Base-by-base conservation (phyloP, 2,113 vertebrate species). In the Muscicapa adusta region DNA sequence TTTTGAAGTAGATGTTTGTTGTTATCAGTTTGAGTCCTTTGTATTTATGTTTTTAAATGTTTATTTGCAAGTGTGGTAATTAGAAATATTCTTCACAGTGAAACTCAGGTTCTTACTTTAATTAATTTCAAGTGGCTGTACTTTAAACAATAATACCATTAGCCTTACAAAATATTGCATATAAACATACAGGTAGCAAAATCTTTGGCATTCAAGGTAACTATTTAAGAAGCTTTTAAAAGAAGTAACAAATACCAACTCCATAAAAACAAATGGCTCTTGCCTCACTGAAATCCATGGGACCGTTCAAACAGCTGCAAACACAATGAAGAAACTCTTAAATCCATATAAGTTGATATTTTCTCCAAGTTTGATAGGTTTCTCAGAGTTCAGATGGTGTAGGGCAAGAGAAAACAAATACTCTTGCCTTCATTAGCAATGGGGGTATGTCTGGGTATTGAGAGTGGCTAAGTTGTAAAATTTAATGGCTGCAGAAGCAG, bases 381-480 rank as follows among this genome's bases (percentile, higher is more conserved):
- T 86, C 31, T 89, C 43, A 24, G 25, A 54, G 43, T 82, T 74
- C 57, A 56, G 33, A 10, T 77, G 38, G 50, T 40, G 22, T 18
- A 29, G 26, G 43, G 3, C 0, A 0, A 60, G 18, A 38, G 24
- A 58, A 87, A 84, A 43, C 47, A 73, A n/a, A 33, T 24, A 20
- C 34, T 73, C 8, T 67, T 88, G 29, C 62, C 43, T 72, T 51
- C 19, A 18, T 12, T 51, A 75, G 31, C 54, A 66, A 1, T 2
- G 0, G 18, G 12, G 1, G 1, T 4, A 4, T 5, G 10, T 22
- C 31, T 85, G 38, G 45, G 24, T 73, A 17, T 33, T 77, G 57
- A 10, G 3, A 78, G 34, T 81, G 40, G 19, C 22, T 10, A 33
- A 81, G 6, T 18, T 88, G 29, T 38, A 79, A 25, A 91, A 34